Evolutionary conservation across 2,888 invertebrate genomes (phyloP).

Genomic region (Allophyes oxyacanthae): DNA sequence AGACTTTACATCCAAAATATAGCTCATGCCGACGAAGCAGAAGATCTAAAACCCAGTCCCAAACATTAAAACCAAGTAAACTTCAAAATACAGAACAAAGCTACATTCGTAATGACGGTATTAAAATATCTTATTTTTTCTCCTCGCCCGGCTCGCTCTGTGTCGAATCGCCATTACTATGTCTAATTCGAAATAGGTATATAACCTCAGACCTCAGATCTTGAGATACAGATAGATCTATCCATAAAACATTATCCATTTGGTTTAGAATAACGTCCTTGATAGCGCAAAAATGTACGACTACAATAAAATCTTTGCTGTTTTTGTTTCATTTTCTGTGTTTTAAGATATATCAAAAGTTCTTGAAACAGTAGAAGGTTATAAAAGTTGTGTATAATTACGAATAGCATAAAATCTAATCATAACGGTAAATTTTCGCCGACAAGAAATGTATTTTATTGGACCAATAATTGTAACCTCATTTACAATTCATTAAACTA

Average conservation of each 20-base stretch:
- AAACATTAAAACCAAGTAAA: slow-evolving; percentile 1
- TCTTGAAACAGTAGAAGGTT: not conserved
- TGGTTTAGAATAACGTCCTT: slow-evolving; percentile 32
- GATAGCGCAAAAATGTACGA: slow-evolving; percentile 27
- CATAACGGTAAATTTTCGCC: too few relatives aligned
- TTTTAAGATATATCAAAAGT: not conserved
- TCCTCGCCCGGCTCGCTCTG: slow-evolving; percentile 31
- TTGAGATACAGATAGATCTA: slow-evolving; percentile 3
- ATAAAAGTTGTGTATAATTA: too few relatives aligned
- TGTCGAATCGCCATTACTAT: slow-evolving; percentile 57
- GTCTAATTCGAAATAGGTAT: slow-evolving; percentile 60
- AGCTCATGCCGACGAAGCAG: too few relatives aligned
- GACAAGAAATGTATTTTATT: too few relatives aligned
- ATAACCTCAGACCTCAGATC: slow-evolving; percentile 36
- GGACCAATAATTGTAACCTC: too few relatives aligned
- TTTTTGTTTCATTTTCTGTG: slow-evolving; percentile 5
- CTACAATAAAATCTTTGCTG: not conserved
- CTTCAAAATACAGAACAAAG: slow-evolving; percentile 27
- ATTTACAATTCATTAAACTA: too few relatives aligned
- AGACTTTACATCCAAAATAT: too few relatives aligned
- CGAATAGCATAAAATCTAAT: too few relatives aligned
- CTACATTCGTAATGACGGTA: slow-evolving; percentile 22
- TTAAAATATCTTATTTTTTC: slow-evolving; percentile 54
- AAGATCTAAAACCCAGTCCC: too few relatives aligned
- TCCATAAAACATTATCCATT: slow-evolving; percentile 15